Evolutionary conservation across 2,113 vertebrate genomes (phyloP).

Genomic region (Pteropus alecto): DNA sequence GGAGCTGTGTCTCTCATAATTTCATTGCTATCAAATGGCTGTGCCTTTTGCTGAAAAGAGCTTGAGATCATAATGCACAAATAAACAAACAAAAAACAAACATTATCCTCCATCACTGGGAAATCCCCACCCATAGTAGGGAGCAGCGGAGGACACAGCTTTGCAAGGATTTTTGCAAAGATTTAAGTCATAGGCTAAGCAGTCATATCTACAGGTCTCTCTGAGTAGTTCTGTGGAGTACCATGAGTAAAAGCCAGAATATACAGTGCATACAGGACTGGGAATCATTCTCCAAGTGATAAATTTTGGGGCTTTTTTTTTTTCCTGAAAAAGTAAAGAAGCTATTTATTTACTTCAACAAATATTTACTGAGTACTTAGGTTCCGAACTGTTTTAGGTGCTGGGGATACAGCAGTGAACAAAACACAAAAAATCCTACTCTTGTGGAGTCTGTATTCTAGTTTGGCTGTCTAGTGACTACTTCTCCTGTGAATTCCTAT

Average conservation of each 20-base stretch:
- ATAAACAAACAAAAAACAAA: conserved; percentile 42
- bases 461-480: neutral
- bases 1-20: conserved; percentile 31
- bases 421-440: neutral
- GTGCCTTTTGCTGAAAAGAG: conserved; percentile 62
- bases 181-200: neutral
- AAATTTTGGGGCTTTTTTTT: neutral
- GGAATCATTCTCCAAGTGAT: conserved; percentile 9
- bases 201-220: neutral
- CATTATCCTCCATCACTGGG: neutral
- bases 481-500: neutral
- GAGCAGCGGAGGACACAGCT: neutral
- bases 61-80: conserved; percentile 65
- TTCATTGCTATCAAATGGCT: conserved; percentile 18
- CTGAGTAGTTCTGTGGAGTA: neutral
- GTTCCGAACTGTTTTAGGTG: neutral
- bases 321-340: neutral
- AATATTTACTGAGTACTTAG: neutral
- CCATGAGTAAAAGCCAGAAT: neutral
- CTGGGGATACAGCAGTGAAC: neutral
- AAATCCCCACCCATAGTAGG: neutral
- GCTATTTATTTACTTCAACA: conserved; percentile 18
- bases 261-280: neutral
- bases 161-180: conserved; percentile 5
- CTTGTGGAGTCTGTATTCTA: neutral